A percentile compares a stretch with the other conserved stretches of the same genome.
These are phyloP conservation scores for Limanda limanda DNA, from an alignment of 2,113 vertebrate genomes.

Conservation along the genomic window DNA sequence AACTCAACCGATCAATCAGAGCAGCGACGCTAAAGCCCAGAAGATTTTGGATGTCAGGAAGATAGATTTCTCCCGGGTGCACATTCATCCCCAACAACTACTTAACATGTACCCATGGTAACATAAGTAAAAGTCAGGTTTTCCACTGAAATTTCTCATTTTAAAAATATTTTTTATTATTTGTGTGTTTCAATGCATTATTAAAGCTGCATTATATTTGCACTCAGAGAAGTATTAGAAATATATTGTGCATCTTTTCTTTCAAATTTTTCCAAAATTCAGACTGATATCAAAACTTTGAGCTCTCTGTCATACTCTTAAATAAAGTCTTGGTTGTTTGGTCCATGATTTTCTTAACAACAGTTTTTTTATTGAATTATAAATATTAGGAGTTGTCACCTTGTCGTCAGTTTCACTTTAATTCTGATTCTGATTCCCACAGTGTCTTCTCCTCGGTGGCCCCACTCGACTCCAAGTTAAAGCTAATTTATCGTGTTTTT, in stretches of 20 bases:
- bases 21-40: neutral
- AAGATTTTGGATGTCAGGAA: constrained; percentile 20
- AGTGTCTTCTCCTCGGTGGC: constrained; percentile 16
- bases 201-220: too few species aligned
- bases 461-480: constrained; percentile 27
- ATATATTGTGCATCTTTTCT: too few species aligned
- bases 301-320: too few species aligned
- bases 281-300: too few species aligned
- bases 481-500: constrained; percentile 46
- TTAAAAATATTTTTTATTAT: too few species aligned
- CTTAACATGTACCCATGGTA: neutral
- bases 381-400: too few species aligned
- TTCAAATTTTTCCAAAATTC: too few species aligned
- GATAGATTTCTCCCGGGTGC: constrained; percentile 20
- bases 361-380: too few species aligned
- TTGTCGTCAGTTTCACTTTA: constrained; percentile 4
- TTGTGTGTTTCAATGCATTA: too few species aligned
- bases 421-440: neutral
- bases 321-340: too few species aligned
- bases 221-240: too few species aligned
- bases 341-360: too few species aligned
- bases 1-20: constrained; percentile 15
- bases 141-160: neutral
- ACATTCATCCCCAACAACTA: neutral
- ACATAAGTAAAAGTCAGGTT: neutral